phyloP scores from a whole-genome alignment of 2,797 vertebrate species.

The Neosilurus mollespiculum region DNA sequence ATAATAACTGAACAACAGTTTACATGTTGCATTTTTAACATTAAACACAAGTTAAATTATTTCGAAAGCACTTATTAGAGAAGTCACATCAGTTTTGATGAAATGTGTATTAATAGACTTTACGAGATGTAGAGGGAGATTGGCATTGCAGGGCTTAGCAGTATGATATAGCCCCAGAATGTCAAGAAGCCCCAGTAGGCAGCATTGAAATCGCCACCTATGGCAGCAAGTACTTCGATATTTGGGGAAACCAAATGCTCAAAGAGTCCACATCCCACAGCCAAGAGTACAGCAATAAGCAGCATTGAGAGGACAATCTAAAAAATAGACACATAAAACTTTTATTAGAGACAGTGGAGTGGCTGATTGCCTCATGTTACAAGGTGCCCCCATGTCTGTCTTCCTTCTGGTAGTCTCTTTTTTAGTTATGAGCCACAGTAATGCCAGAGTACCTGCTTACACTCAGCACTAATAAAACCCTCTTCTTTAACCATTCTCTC shows the following conservation, averaged over 20 bases:
- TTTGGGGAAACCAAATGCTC: slow-evolving; percentile 57
- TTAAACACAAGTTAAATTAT: neutral
- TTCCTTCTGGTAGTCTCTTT: no score
- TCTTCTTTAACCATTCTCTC: no score
- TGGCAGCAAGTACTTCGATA: slow-evolving; percentile 47
- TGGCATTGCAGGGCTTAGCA: slow-evolving; percentile 87
- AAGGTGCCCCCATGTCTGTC: no score
- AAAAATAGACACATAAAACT: slow-evolving; percentile 19
- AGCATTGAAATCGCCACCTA: slow-evolving; percentile 56
- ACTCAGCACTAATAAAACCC: no score
- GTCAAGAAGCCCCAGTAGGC: slow-evolving; percentile 76
- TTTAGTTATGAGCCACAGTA: no score
- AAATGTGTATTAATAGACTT: slow-evolving; percentile 50
- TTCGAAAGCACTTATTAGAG: neutral
- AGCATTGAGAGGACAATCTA: slow-evolving; percentile 82
- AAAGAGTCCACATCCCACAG: slow-evolving; percentile 73
- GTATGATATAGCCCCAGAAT: slow-evolving; percentile 88
- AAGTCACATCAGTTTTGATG: neutral
- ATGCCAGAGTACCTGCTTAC: no score
- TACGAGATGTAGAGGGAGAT: slow-evolving; percentile 91
- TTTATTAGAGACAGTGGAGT: neutral
- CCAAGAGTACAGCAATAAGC: slow-evolving; percentile 64
- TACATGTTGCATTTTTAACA: no score
- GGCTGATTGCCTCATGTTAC: no score
- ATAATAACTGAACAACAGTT: neutral